phyloP scores from a whole-genome alignment of 2,113 vertebrate genomes.

The Tragulus kanchil region DNA sequence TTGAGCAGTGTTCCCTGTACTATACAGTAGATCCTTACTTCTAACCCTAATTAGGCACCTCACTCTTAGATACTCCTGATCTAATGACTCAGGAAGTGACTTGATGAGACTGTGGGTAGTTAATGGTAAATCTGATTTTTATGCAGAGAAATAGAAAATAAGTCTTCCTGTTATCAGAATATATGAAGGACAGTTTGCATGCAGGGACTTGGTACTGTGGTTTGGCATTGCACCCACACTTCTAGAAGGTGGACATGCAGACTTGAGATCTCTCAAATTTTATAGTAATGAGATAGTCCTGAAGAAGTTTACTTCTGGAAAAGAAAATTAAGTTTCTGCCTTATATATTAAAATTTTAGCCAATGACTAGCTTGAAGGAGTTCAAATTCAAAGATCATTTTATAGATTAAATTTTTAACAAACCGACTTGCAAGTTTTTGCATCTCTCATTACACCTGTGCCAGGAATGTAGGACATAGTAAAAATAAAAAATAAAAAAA shows the following conservation, averaged over 20 bases:
- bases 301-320: not conserved
- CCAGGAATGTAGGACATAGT: not conserved
- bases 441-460: not conserved
- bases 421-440: not conserved
- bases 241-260: not conserved
- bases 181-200: not conserved
- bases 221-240: not conserved
- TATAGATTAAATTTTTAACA: not conserved
- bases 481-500: not conserved
- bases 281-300: not conserved
- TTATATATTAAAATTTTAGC: not conserved
- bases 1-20: not conserved
- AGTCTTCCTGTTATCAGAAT: not conserved
- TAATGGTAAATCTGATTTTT: not conserved
- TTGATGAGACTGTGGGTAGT: not conserved
- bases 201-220: not conserved
- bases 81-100: not conserved
- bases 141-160: not conserved
- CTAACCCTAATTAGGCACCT: not conserved
- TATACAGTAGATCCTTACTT: not conserved
- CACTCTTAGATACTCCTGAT: not conserved
- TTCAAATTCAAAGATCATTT: not conserved
- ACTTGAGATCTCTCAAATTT: not conserved
- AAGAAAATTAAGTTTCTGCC: constrained; percentile 45
- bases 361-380: not conserved